phyloP scores from a whole-genome alignment of 2,113 vertebrate species.

The Casuarius casuarius region DNA sequence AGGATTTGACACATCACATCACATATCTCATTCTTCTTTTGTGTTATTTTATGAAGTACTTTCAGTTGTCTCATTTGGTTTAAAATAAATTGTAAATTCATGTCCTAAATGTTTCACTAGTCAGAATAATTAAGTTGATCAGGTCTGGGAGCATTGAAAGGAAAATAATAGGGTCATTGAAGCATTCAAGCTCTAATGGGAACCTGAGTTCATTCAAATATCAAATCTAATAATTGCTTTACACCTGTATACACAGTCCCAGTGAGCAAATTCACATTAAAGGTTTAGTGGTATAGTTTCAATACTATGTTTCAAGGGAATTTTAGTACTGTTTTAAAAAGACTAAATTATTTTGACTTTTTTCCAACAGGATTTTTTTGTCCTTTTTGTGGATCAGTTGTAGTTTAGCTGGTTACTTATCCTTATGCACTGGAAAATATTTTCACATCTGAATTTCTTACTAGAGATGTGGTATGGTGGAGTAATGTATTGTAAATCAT shows the following conservation, averaged over 20 bases:
- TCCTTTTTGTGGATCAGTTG: background rate
- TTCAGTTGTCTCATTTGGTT: conserved; percentile 72
- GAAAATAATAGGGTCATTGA: conserved; percentile 80
- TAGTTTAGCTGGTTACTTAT: background rate
- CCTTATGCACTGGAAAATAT: background rate
- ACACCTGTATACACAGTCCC: conserved; percentile 77
- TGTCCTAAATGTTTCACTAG: conserved; percentile 78
- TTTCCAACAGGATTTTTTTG: background rate
- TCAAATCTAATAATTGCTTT: conserved; percentile 81
- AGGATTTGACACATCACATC: conserved; percentile 14
- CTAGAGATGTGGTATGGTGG: background rate
- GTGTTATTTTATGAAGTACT: conserved; percentile 54
- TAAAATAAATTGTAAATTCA: conserved; percentile 74
- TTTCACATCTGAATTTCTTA: background rate
- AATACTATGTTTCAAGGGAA: conserved; percentile 1
- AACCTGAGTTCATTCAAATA: conserved; percentile 79
- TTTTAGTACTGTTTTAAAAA: conserved; percentile 30
- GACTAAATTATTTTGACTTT: background rate
- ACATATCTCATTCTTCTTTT: conserved; percentile 1
- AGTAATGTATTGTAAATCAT: background rate
- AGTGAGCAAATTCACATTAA: conserved; percentile 68
- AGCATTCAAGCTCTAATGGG: conserved; percentile 77
- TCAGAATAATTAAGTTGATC: conserved; percentile 84
- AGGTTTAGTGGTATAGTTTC: conserved; percentile 59
- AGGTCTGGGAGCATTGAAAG: conserved; percentile 74